phyloP scores from a whole-genome alignment of 2,797 vertebrate species.

The Darevskia nairensis region DNA sequence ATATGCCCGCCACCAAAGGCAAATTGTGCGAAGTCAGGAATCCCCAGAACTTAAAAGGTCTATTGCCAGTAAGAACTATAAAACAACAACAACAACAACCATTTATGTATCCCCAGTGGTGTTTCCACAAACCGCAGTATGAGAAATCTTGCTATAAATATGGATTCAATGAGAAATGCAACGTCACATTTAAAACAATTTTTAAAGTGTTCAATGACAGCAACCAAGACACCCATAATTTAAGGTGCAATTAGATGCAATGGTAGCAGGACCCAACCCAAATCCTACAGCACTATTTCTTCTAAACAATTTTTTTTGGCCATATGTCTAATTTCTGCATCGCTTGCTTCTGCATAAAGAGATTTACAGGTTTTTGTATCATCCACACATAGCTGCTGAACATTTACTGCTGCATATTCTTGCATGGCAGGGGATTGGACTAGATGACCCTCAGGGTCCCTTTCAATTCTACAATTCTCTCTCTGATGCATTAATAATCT shows the following conservation, averaged over 20 bases:
- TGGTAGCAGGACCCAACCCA: neutral
- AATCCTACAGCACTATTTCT: neutral
- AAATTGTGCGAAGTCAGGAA: too few relatives aligned
- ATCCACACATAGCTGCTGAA: too few relatives aligned
- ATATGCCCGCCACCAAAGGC: too few relatives aligned
- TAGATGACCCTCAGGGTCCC: too few relatives aligned
- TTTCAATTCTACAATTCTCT: too few relatives aligned
- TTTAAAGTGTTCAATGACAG: neutral
- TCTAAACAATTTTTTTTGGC: rapidly evolving
- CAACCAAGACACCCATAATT: neutral
- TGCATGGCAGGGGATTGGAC: too few relatives aligned
- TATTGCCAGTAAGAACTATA: neutral
- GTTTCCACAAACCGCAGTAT: neutral
- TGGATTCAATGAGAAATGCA: slow-evolving; percentile 17
- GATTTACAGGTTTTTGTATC: too few relatives aligned
- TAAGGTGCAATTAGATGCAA: neutral
- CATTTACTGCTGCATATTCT: too few relatives aligned
- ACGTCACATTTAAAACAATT: slow-evolving; percentile 44
- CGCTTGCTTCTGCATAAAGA: slow-evolving; percentile 25
- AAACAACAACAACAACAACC: neutral
- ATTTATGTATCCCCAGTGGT: neutral
- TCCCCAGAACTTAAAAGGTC: neutral
- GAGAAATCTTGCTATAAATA: neutral
- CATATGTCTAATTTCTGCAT: slow-evolving; percentile 4
- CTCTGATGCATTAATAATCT: too few relatives aligned